A percentile compares a stretch with the other conserved stretches of the same genome.
Conservation (phyloP, 2,888 invertebrate genomes). For the Poecilus cupreus region DNA sequence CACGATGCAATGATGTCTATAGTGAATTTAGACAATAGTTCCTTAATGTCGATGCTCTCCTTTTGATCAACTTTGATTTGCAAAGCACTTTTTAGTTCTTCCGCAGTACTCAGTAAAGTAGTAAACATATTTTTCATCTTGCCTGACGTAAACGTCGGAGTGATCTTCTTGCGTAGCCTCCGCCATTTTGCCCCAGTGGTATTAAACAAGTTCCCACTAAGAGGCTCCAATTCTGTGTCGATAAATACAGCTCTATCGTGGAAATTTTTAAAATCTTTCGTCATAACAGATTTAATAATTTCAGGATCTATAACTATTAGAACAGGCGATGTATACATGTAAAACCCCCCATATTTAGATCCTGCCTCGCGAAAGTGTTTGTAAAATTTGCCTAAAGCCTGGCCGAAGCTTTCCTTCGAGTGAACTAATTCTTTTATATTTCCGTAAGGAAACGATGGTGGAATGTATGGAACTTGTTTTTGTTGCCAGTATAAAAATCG, state of each 20-base stretch:
- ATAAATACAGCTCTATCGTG: slow-evolving; percentile 77
- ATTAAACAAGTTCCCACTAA: slow-evolving; percentile 76
- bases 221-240: slow-evolving; percentile 76
- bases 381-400: slow-evolving; percentile 59
- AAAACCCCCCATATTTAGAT: slow-evolving; percentile 63
- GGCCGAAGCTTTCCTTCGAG: slow-evolving; percentile 52
- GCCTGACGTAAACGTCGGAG: slow-evolving; percentile 79
- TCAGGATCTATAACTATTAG: slow-evolving; percentile 64
- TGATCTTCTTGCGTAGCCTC: slow-evolving; percentile 76
- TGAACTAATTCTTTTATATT: slow-evolving; percentile 60
- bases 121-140: slow-evolving; percentile 79
- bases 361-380: slow-evolving; percentile 61
- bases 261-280: slow-evolving; percentile 78
- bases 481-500: slow-evolving; percentile 61
- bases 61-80: slow-evolving; percentile 67
- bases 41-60: slow-evolving; percentile 66
- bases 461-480: slow-evolving; percentile 58
- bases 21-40: slow-evolving; percentile 74
- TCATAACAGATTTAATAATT: slow-evolving; percentile 71
- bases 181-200: slow-evolving; percentile 77
- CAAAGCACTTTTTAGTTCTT: slow-evolving; percentile 72
- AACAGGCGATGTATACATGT: slow-evolving; percentile 60
- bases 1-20: slow-evolving; percentile 74
- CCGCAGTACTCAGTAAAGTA: slow-evolving; percentile 74
- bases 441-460: slow-evolving; percentile 66